Evolutionary conservation across 1,140 invertebrate genomes (phyloP).

Genomic region (Brachionus calyciflorus): DNA sequence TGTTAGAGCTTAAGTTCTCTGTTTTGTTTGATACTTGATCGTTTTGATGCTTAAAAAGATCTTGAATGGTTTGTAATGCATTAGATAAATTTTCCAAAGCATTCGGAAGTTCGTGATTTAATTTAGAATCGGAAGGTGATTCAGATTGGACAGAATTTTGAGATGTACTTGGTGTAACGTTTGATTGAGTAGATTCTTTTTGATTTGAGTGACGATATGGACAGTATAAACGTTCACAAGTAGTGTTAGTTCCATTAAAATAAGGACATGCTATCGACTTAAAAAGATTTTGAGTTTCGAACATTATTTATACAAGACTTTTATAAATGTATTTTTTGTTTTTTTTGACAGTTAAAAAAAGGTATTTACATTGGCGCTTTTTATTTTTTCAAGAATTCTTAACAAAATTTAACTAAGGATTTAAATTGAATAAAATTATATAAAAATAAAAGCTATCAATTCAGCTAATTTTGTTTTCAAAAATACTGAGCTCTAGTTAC

Average conservation of each 20-base stretch:
- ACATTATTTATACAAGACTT: conserved; percentile 1
- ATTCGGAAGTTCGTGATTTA: background rate
- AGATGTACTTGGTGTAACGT: background rate
- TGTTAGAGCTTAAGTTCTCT: background rate
- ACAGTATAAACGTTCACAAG: conserved; percentile 13
- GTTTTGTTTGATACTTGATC: background rate
- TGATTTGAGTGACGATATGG: background rate
- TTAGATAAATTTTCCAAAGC: conserved; percentile 29
- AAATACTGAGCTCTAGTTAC: too few relatives aligned
- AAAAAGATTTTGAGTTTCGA: conserved; percentile 18
- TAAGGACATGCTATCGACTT: conserved; percentile 17
- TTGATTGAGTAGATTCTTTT: background rate
- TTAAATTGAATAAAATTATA: too few relatives aligned
- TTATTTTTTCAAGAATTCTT: too few relatives aligned
- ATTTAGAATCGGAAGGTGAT: background rate
- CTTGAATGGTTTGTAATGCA: conserved; percentile 8
- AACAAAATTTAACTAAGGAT: too few relatives aligned
- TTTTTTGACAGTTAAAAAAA: too few relatives aligned
- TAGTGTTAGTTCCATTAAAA: background rate
- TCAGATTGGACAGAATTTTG: background rate
- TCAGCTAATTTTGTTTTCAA: too few relatives aligned
- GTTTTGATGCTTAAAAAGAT: background rate
- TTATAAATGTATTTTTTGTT: too few relatives aligned
- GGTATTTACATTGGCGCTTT: too few relatives aligned
- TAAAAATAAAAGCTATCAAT: too few relatives aligned